A percentile compares a stretch with the other conserved stretches of the same genome.
Evolutionary conservation across 2,797 vertebrate genomes (phyloP).

Genomic region (Tangara arthus): DNA sequence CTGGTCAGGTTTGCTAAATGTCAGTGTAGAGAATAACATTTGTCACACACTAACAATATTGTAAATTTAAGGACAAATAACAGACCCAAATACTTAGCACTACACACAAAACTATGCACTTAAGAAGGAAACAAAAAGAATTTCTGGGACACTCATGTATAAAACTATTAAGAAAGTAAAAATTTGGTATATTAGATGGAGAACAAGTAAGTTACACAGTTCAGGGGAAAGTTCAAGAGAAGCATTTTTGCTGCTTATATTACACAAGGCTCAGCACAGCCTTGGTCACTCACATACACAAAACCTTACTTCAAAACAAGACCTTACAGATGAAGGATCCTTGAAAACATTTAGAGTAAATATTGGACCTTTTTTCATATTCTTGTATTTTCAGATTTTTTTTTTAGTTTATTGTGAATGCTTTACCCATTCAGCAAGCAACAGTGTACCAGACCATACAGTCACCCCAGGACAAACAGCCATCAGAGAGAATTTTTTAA

Average conservation of each 20-base stretch:
- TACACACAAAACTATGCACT: not conserved
- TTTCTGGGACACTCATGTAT: not conserved
- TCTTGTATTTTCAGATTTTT: not conserved
- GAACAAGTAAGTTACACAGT: not conserved
- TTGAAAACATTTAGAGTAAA: not conserved
- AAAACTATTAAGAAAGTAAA: not conserved
- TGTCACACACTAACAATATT: not conserved
- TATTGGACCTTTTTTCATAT: not conserved
- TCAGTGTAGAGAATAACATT: not conserved
- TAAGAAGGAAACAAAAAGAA: not conserved
- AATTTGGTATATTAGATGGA: not conserved
- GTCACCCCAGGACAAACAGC: not conserved
- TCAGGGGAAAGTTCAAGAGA: not conserved
- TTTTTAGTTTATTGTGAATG: not conserved
- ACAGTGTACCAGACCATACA: not conserved
- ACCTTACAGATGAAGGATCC: not conserved
- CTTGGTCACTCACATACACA: not conserved
- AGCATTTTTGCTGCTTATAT: not conserved
- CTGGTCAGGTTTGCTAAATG: not conserved
- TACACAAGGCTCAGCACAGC: fast-evolving
- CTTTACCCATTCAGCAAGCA: not conserved
- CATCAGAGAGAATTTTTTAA: not conserved
- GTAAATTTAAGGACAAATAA: not conserved
- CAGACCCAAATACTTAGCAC: not conserved
- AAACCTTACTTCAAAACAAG: not conserved